Conservation (phyloP, 2,113 vertebrate species). For the Grus americana region DNA sequence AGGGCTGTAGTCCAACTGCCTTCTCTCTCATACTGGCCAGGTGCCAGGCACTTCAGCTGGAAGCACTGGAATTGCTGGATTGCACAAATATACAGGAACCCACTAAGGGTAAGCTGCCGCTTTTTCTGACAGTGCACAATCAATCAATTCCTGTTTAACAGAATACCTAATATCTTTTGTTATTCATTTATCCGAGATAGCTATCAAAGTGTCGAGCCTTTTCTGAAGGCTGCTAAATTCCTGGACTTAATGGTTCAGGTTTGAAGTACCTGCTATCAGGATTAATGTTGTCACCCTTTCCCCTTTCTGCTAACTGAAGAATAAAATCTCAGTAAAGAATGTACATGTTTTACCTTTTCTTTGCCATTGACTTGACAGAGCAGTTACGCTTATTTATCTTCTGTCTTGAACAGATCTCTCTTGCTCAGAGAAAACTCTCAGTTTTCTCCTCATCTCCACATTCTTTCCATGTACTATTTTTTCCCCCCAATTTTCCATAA, state of each 20-base stretch:
- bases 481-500: not conserved
- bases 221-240: not conserved
- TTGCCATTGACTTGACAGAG: not conserved
- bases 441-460: not conserved
- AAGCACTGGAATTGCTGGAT: not conserved
- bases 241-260: not conserved
- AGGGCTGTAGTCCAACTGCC: not conserved
- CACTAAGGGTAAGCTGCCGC: not conserved
- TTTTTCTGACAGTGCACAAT: not conserved
- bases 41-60: not conserved
- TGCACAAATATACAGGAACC: not conserved
- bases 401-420: not conserved
- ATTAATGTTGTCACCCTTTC: not conserved
- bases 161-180: not conserved
- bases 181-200: not conserved
- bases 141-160: not conserved
- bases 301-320: not conserved
- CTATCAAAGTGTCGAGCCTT: not conserved
- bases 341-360: not conserved
- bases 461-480: not conserved
- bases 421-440: not conserved
- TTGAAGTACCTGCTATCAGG: not conserved
- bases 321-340: not conserved
- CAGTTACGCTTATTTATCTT: not conserved
- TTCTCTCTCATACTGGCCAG: not conserved